A percentile compares a stretch with the other conserved stretches of the same genome.
These are phyloP conservation scores for Lithophane ornitopus DNA, from an alignment of 2,888 invertebrate species.

Conservation along the genomic window DNA sequence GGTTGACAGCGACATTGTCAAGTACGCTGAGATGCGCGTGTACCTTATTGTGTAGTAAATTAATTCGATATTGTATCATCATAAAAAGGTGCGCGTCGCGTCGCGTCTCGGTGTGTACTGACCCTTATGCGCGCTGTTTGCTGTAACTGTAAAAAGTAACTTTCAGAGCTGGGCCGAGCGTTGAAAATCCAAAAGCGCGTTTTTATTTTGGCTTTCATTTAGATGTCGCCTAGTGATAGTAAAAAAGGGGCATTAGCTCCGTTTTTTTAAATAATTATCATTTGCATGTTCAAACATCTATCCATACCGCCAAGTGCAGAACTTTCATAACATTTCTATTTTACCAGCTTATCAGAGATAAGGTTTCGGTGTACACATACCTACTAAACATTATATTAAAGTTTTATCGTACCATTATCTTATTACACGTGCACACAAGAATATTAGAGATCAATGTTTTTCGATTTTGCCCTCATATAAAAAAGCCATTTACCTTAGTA, in stretches of 20 bases:
- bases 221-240: not conserved
- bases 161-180: not conserved
- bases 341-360: not conserved
- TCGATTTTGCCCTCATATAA: not conserved
- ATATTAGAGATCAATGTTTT: not conserved
- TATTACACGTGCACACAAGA: not conserved
- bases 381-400: not conserved
- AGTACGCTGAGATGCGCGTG: too few relatives aligned
- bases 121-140: not conserved
- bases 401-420: not conserved
- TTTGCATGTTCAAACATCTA: not conserved
- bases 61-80: too few relatives aligned
- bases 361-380: not conserved
- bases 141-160: too few relatives aligned
- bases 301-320: not conserved
- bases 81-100: too few relatives aligned
- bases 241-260: not conserved
- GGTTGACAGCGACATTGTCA: too few relatives aligned
- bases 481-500: not conserved
- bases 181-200: not conserved
- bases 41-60: too few relatives aligned
- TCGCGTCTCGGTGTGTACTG: too few relatives aligned
- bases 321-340: slow-evolving; percentile 8
- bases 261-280: not conserved
- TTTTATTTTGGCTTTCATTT: not conserved